Percentiles rank a stretch among this genome's conserved stretches.
phyloP scores from a whole-genome alignment of 2,797 vertebrate species.

The Darevskia mixta region DNA sequence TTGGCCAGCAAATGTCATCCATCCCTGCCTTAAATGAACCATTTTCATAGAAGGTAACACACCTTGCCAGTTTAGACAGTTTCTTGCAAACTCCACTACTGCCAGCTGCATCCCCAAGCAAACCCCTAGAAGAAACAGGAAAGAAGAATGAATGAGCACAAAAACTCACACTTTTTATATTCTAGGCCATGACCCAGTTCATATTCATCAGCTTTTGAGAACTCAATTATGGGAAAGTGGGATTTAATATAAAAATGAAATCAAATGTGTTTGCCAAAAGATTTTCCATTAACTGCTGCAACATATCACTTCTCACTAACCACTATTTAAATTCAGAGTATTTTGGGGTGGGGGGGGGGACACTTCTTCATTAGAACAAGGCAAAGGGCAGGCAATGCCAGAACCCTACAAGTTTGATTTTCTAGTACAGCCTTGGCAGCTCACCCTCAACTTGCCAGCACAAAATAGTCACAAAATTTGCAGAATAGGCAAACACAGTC shows the following conservation, averaged over 20 bases:
- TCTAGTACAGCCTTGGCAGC: not conserved
- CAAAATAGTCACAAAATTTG: not conserved
- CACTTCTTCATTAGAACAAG: not conserved
- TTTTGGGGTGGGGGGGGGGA: too few relatives aligned
- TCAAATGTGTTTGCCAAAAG: not conserved
- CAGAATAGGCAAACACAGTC: not conserved
- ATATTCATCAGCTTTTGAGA: not conserved
- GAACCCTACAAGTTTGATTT: not conserved
- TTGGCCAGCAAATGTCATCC: not conserved
- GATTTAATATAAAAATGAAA: not conserved
- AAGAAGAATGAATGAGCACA: conserved; percentile 34
- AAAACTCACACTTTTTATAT: not conserved
- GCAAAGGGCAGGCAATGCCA: not conserved
- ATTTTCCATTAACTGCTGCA: not conserved
- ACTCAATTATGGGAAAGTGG: not conserved
- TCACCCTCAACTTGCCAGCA: not conserved
- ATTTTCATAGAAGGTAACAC: conserved; percentile 40
- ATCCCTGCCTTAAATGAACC: conserved; percentile 10
- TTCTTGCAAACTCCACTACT: conserved; percentile 84
- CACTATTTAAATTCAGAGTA: not conserved
- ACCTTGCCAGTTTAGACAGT: conserved; percentile 82
- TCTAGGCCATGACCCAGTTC: not conserved
- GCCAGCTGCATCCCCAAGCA: conserved; percentile 85
- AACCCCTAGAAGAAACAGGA: conserved; percentile 73
- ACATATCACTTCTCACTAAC: not conserved